Percentiles rank a stretch among this genome's conserved stretches.
phyloP scores from a whole-genome alignment of 2,888 invertebrate genomes.

The Sphinx pinastri region DNA sequence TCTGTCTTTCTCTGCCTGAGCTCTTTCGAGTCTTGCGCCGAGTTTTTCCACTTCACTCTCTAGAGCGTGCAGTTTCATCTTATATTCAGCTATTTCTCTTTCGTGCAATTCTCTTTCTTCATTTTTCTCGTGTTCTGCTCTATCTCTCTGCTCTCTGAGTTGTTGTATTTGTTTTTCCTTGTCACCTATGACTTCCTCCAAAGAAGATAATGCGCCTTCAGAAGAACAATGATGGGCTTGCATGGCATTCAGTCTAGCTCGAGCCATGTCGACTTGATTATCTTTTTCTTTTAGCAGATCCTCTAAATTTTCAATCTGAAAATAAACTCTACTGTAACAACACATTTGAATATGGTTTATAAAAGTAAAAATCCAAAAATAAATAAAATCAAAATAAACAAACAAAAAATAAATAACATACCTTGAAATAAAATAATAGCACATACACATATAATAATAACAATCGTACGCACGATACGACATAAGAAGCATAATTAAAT shows the following conservation, averaged over 20 bases:
- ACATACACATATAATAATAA: conserved; percentile 31
- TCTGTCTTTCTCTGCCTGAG: conserved; percentile 95
- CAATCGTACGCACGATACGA: conserved; percentile 38
- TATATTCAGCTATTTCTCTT: conserved; percentile 96
- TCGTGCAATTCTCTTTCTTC: conserved; percentile 97
- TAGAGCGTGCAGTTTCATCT: conserved; percentile 95
- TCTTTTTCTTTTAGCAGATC: conserved; percentile 99
- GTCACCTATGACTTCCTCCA: conserved; percentile 97
- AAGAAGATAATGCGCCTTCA: conserved; percentile 95
- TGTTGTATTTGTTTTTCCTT: conserved; percentile 99
- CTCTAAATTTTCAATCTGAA: conserved; percentile 98
- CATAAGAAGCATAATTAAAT: conserved; percentile 28
- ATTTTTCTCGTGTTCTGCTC: conserved; percentile 97
- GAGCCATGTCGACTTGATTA: conserved; percentile 97
- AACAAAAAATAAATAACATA: conserved; percentile 46
- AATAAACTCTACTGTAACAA: conserved; percentile 36
- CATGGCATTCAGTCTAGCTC: conserved; percentile 95
- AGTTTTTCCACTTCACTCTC: conserved; percentile 96
- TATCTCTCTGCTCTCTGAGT: conserved; percentile 95
- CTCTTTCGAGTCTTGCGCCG: conserved; percentile 93
- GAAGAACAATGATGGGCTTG: conserved; percentile 97
- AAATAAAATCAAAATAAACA: conserved; percentile 33
- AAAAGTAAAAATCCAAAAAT: conserved; percentile 28
- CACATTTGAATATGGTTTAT: conserved; percentile 34
- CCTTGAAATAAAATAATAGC: conserved; percentile 45